phyloP scores from a whole-genome alignment of 2,888 invertebrate species.

The Eustalomyia histrio region DNA sequence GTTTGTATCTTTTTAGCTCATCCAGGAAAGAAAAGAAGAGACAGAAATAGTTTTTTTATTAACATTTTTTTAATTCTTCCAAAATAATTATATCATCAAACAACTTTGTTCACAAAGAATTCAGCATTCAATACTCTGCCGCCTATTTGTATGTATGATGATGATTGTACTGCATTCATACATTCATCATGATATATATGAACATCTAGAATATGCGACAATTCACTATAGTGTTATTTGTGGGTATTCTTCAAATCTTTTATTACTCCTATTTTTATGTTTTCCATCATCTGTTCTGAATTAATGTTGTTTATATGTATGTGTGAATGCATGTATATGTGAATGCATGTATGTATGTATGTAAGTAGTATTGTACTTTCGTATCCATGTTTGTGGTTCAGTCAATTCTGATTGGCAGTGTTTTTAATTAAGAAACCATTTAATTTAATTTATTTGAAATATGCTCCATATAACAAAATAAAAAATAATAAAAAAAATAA shows the following conservation, averaged over 20 bases:
- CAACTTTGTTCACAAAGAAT: too few relatives aligned
- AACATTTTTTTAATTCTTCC: too few relatives aligned
- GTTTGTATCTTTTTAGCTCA: too few relatives aligned
- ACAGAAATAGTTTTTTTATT: too few relatives aligned
- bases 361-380: neutral
- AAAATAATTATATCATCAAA: too few relatives aligned
- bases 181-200: constrained; percentile 5
- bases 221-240: constrained; percentile 19
- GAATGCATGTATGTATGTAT: too few relatives aligned
- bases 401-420: constrained; percentile 48
- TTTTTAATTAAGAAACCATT: constrained; percentile 60
- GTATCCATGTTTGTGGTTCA: constrained; percentile 38
- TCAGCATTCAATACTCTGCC: too few relatives aligned
- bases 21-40: too few relatives aligned
- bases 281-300: neutral
- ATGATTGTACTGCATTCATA: neutral
- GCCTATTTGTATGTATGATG: neutral
- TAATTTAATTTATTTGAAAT: constrained; percentile 42
- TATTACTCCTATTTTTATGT: neutral
- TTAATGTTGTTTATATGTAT: neutral
- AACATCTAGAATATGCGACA: neutral
- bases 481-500: too few relatives aligned
- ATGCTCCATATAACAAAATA: neutral
- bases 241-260: constrained; percentile 2
- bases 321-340: too few relatives aligned